These are phyloP conservation scores for Dioctria rufipes DNA, from an alignment of 2,888 invertebrate genomes.

Conservation along the genomic window DNA sequence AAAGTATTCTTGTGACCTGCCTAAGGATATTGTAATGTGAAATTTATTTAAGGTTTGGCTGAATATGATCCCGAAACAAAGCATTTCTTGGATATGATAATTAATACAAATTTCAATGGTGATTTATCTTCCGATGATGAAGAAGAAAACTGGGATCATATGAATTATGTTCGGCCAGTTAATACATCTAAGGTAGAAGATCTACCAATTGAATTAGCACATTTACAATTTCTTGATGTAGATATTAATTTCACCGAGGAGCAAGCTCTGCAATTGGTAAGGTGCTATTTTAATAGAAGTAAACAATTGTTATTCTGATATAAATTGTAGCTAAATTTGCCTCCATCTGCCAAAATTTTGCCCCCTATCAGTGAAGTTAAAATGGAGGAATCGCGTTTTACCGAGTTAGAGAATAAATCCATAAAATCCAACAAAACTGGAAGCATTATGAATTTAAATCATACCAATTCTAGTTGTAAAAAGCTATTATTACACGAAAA, in stretches of 20 bases:
- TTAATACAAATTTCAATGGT: neutral
- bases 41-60: slow-evolving; percentile 53
- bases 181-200: neutral
- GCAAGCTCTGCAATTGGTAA: slow-evolving; percentile 52
- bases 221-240: slow-evolving; percentile 33
- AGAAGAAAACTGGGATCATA: slow-evolving; percentile 55
- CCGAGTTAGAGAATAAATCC: neutral
- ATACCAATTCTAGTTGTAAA: neutral
- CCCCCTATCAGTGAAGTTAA: slow-evolving; percentile 4
- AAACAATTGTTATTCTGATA: neutral
- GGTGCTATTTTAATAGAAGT: neutral
- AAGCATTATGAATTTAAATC: neutral
- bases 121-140: neutral
- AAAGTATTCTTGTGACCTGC: neutral
- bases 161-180: slow-evolving; percentile 42
- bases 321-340: slow-evolving; percentile 54
- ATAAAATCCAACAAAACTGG: neutral
- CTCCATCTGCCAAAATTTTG: slow-evolving; percentile 52
- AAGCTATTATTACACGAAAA: neutral
- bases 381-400: neutral
- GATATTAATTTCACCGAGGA: slow-evolving; percentile 55
- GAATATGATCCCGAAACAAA: slow-evolving; percentile 53
- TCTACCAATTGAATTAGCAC: neutral
- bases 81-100: slow-evolving; percentile 50
- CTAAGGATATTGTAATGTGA: neutral